phyloP scores from a whole-genome alignment of 1,140 invertebrate genomes.

The Calephelis virginiensis region DNA sequence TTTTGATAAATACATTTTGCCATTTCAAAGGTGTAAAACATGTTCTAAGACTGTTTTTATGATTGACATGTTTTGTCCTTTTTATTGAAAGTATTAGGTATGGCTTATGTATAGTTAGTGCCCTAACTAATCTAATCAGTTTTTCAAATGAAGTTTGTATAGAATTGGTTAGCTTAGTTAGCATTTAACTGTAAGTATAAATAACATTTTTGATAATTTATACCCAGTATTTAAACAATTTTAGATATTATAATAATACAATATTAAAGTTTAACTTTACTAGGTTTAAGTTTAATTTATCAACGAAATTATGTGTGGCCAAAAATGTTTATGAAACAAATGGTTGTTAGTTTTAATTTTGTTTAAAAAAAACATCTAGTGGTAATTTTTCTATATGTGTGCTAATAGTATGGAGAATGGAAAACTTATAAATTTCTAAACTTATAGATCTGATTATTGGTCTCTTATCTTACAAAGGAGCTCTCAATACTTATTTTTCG shows the following conservation, averaged over 20 bases:
- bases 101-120: too few species aligned
- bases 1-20: background rate
- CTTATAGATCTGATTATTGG: conserved; percentile 8
- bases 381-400: background rate
- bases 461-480: background rate
- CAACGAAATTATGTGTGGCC: conserved; percentile 8
- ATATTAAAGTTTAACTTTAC: background rate
- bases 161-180: too few species aligned
- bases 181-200: background rate
- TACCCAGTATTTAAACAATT: background rate
- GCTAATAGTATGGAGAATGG: background rate
- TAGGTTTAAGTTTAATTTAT: conserved; percentile 4
- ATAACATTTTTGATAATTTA: background rate
- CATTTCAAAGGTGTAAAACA: background rate
- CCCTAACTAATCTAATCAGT: too few species aligned
- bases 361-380: background rate
- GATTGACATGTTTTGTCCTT: background rate
- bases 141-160: too few species aligned
- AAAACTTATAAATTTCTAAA: background rate
- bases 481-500: background rate
- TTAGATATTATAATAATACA: background rate
- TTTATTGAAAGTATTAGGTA: too few species aligned
- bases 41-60: background rate
- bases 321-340: background rate
- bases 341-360: conserved; percentile 2